Base-by-base conservation (phyloP, 2,113 vertebrate genomes). In the Pholis gunnellus region DNA sequence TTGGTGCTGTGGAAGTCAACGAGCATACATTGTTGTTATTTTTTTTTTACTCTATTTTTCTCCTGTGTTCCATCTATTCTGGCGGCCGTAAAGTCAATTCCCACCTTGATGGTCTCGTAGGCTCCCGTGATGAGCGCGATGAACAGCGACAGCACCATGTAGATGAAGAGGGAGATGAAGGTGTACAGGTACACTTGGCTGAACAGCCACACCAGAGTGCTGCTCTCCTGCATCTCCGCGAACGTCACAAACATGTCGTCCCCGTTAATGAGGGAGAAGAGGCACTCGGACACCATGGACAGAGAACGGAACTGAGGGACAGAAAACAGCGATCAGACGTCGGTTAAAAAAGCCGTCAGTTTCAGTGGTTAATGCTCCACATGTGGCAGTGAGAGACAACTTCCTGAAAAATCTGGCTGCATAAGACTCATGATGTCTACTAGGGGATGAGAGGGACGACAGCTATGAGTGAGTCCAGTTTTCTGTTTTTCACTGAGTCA, bases 151-250 rank as follows among this genome's bases (percentile, higher is more conserved):
- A 99, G 96, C 82, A 99, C 98, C 98, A 99, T 98, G 95, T 98
- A 99, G 94, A 99, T 99, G 94, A 99, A 99, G 86, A 99, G 97
- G 74, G 97, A 97, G 95, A 97, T 98, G 95, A 98, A 99, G 85
- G 96, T 96, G 94, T 99, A 99, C 4, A 99, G 95, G 89, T 99
- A 99, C 8, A 99, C 66, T 84, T 99, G 98, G 82, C 95, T 96
- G 86, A 96, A 95, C n/a, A 95, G 74, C 94, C 95, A 95, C 78
- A 95, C 95, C 71, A 95, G 87, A 1, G 83, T 76, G 67, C 93
- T 94, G 87, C 89, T 94, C 65, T 92, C 93, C 81, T 95, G 91
- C 94, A 96, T 90, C 69, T 84, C 93, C 0, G 93, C 76, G 71
- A 95, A 95, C 0, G 95, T 95, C 87, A 96, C 95, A 14, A 92